Base-by-base conservation (phyloP, 64 coral and sea anemone genomes). In the Actinia equina region DNA sequence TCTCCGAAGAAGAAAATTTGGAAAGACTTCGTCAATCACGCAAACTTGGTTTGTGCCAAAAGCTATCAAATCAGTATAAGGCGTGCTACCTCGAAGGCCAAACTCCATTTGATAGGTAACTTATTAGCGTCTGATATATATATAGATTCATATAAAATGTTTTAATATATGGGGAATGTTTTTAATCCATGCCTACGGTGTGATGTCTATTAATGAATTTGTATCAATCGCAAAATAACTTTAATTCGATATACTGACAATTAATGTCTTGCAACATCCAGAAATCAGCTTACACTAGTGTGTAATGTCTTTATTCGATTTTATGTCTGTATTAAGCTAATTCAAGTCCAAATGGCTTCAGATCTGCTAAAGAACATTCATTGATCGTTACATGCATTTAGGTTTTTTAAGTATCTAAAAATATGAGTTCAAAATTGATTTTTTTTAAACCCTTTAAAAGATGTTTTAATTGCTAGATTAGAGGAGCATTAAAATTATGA, bases 1-100 rank as follows among this genome's bases (percentile, higher is more conserved):
- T 26, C 16, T 20, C 45, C 80, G 84, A 82, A 19, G 79, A 87
- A 26, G 76, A 64, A 45, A 62, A 43, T 53, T 52, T 70, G 30
- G 65, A 92, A 79, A 56, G 90, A 25, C 90, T 92, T 64, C 90
- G 90, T 77, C 89, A 95, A 37, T 77, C 94, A 43, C 51, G 94
- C 62, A 95, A 95, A 83, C 90, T 95, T 60, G 94, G 94, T 25
- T 65, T 89, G 17, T 86, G 87, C 59, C 87, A 92, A 85, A 92
- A 85, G 83, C 77, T 96, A 26, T 96, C 94, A 19, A 86, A 56
- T 27, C 77, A 70, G 13, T 69, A 90, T 51, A 89, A 83, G 65
- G 91, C 91, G 57, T 84, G 37, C 22, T 96, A 96, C 43, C 59
- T 96, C 56, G 84, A 87, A 80, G 94, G 94, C 11, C 65, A 58